Evolutionary conservation across 2,888 invertebrate genomes (phyloP), one percentile per base, ranked within the genome.

Genomic region (Timema podura): DNA sequence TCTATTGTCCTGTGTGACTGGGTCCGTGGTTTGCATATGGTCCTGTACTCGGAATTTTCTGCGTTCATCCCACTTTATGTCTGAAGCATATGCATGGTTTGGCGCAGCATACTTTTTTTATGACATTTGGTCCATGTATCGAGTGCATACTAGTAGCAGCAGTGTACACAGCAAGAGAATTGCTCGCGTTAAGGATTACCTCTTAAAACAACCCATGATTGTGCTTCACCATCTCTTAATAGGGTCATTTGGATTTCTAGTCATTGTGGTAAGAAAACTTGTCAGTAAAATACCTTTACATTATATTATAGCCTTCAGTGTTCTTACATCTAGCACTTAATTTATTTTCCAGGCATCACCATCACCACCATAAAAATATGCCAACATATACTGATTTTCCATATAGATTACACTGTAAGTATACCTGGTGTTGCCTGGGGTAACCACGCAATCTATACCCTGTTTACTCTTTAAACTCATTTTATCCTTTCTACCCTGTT

Each of bases 61-160:
- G 74, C 85, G 85, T 73, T 85, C 89, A 6, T 89, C 88, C 1
- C 90, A 91, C 81, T 89, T 87, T 78, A 85, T 90, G 77, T 89
- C 90, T 68, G 89, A 91, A 77, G 90, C 89, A 1, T 91, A 91
- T 80, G 90, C 90, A 0, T 91, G 91, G 90, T 91, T 91, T 79
- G 91, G 91, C 2, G 89, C 91, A 48, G 89, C 91, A 0, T 91
- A 91, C 81, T 91, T 91, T 81, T 88, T 91, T 83, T 91, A 91
- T 77, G 91, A 91, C 80, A 90, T 91, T 74, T 90, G 91, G 89
- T 89, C 90, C 30, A 91, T 91, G 91, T 91, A 91, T 76, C 85
- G 87, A 81, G 91, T 91, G 72, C 87, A 88, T 77, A 76, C 75
- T 65, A 68, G 70, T 51, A 69, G 67, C 45, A n/a, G 16, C 13